A percentile compares a stretch with the other conserved stretches of the same genome.
phyloP scores from a whole-genome alignment of 2,888 invertebrate genomes.

The Beris morrisii region DNA sequence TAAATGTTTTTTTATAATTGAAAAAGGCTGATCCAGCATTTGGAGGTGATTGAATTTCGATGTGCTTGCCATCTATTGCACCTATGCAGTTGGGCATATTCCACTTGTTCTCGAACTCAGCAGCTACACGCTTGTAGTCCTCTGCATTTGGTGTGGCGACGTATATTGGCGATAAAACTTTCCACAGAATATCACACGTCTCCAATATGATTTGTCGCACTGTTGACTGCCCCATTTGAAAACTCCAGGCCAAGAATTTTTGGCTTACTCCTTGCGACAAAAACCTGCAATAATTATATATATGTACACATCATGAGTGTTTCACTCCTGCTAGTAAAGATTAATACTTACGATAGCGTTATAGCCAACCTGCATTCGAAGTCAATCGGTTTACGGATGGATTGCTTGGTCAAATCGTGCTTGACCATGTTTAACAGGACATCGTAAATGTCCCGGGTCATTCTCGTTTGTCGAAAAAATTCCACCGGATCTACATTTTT shows the following conservation, averaged over 20 bases:
- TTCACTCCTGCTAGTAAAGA: no score
- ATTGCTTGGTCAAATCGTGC: conserved; percentile 11
- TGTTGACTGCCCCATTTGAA: neutral
- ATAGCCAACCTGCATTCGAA: no score
- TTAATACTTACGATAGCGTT: conserved; percentile 11
- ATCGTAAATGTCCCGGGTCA: conserved; percentile 19
- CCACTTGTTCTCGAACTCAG: neutral
- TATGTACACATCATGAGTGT: no score
- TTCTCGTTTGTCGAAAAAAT: conserved; percentile 21
- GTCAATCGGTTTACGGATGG: conserved; percentile 9
- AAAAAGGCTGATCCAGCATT: neutral
- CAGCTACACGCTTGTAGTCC: neutral
- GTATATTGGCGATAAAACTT: no score
- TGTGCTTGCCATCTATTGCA: no score
- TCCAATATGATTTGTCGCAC: neutral
- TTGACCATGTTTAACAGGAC: conserved; percentile 6
- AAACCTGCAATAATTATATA: conserved; percentile 1
- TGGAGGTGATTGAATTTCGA: no score
- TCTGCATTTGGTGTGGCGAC: neutral
- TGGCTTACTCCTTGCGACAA: neutral
- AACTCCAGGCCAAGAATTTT: neutral
- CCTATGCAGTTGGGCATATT: neutral
- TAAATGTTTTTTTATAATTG: neutral
- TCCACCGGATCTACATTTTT: conserved; percentile 10
- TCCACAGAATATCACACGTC: neutral